Evolutionary conservation across 92 coral and sea anemone genomes (phyloP).

Genomic region (Epizoanthus fatuus): DNA sequence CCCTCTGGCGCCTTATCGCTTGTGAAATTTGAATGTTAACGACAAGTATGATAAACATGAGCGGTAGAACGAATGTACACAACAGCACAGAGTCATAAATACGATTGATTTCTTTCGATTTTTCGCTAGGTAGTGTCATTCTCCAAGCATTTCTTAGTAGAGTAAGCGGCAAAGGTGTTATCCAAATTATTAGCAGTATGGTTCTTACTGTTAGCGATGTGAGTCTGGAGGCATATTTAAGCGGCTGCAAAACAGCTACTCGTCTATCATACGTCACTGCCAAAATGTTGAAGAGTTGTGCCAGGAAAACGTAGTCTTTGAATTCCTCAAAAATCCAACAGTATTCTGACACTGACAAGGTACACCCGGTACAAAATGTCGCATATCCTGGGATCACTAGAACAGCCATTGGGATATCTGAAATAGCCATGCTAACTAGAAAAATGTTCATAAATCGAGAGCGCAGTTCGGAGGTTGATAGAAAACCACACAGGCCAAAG

Average conservation of each 20-base stretch:
- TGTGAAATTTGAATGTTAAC: constrained; percentile 59
- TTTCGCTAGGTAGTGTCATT: not conserved
- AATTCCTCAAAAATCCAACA: too few species aligned
- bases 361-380: constrained; percentile 38
- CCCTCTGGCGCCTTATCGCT: constrained; percentile 56
- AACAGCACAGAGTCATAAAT: constrained; percentile 52
- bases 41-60: constrained; percentile 41
- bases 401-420: constrained; percentile 59
- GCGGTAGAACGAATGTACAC: constrained; percentile 58
- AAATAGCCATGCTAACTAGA: constrained; percentile 64
- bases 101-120: constrained; percentile 23
- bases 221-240: too few species aligned
- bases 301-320: too few species aligned
- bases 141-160: constrained; percentile 53
- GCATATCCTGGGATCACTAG: constrained; percentile 69
- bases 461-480: constrained; percentile 35
- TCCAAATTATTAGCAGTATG: constrained; percentile 55
- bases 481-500: constrained; percentile 56
- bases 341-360: too few species aligned
- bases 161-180: constrained; percentile 44
- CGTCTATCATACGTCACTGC: too few species aligned
- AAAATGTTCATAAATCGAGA: constrained; percentile 64
- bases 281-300: too few species aligned
- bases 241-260: too few species aligned
- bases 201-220: constrained; percentile 29